A percentile compares a stretch with the other conserved stretches of the same genome.
Evolutionary conservation across 2,113 vertebrate genomes (phyloP).

Genomic region (Atrichornis clamosus): DNA sequence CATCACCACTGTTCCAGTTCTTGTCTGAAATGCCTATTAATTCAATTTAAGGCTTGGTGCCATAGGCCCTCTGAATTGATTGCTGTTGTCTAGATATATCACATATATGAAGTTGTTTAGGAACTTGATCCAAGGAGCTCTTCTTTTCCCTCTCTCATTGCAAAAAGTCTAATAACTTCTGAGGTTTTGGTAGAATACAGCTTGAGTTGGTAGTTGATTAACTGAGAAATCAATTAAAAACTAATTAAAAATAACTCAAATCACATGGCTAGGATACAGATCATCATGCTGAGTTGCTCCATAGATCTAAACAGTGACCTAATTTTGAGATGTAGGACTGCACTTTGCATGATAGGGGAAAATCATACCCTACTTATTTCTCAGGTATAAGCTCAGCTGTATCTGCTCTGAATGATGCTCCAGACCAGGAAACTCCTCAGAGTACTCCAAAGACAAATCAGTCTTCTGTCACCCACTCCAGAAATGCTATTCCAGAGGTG

Average conservation of each 20-base stretch:
- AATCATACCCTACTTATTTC: neutral
- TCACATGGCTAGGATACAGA: neutral
- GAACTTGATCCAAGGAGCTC: neutral
- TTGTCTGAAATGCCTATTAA: neutral
- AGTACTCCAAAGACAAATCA: neutral
- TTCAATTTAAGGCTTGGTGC: neutral
- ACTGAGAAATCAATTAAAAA: neutral
- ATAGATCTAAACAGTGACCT: neutral
- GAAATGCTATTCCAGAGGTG: neutral
- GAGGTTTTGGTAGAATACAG: neutral
- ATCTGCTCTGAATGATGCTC: constrained; percentile 60
- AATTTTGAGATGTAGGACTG: neutral
- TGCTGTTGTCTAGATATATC: neutral
- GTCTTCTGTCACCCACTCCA: neutral
- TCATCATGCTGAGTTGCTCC: neutral
- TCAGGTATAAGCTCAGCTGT: constrained; percentile 68
- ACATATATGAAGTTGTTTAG: neutral
- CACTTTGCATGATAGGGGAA: neutral
- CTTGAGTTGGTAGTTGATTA: neutral
- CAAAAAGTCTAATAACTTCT: neutral
- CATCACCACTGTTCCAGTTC: neutral
- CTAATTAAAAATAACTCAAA: neutral
- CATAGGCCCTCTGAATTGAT: neutral
- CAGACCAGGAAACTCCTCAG: neutral
- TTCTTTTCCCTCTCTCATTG: neutral